Percentiles rank a stretch among this genome's conserved stretches.
Conservation (phyloP, 2,888 invertebrate species). For the Pheosia tremula region DNA sequence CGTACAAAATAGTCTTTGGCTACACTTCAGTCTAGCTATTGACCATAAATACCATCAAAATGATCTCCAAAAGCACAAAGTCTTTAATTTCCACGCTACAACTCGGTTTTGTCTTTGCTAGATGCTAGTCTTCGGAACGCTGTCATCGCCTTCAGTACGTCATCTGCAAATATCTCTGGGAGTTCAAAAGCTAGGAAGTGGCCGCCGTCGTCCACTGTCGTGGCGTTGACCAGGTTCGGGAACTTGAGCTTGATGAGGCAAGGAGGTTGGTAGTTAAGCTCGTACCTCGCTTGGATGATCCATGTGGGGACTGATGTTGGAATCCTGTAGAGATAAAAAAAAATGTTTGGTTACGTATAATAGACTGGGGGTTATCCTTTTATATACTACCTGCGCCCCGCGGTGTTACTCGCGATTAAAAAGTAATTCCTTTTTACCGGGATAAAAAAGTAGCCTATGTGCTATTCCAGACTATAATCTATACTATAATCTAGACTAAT, state of each 20-base stretch:
- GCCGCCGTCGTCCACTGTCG: conserved; percentile 87
- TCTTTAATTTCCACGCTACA: conserved; percentile 65
- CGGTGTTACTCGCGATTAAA: too few species aligned
- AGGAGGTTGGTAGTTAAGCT: conserved; percentile 85
- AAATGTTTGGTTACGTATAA: neutral
- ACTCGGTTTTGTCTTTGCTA: conserved; percentile 57
- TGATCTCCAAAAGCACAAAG: too few species aligned
- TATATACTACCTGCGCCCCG: too few species aligned
- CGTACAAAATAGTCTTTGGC: too few species aligned
- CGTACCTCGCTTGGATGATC: conserved; percentile 88
- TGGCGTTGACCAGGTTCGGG: conserved; percentile 86
- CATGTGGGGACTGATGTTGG: conserved; percentile 87
- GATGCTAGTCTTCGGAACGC: conserved; percentile 49
- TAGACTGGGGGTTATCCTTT: too few species aligned
- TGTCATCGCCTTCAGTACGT: conserved; percentile 80
- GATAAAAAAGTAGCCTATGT: too few species aligned
- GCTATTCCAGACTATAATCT: too few species aligned
- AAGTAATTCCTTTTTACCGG: too few species aligned
- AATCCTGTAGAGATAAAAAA: conserved; percentile 71
- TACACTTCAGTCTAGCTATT: too few species aligned
- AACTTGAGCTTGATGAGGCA: conserved; percentile 84
- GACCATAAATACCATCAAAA: too few species aligned
- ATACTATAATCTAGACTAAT: too few species aligned
- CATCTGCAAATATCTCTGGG: conserved; percentile 87
- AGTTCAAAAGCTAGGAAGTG: conserved; percentile 94